Evolutionary conservation across 1,140 invertebrate genomes (phyloP).

Genomic region (Penaeus indicus): DNA sequence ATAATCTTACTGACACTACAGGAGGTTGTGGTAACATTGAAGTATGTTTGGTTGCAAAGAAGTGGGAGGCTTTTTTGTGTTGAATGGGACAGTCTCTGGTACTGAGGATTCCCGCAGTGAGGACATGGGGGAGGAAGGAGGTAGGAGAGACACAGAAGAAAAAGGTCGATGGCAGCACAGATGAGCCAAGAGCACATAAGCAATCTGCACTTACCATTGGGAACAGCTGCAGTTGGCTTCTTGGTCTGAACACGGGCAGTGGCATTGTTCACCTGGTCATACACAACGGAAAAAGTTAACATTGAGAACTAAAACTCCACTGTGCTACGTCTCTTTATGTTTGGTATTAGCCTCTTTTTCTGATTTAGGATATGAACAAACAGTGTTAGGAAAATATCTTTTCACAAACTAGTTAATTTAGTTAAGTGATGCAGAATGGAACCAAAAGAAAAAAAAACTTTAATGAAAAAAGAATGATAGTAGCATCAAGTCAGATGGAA

Average conservation of each 20-base stretch:
- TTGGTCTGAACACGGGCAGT: constrained; percentile 98
- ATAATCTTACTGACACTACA: constrained; percentile 14
- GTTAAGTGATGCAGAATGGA: constrained; percentile 20
- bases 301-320: constrained; percentile 24
- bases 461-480: constrained; percentile 5
- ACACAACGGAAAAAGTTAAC: constrained; percentile 56
- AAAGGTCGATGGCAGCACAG: constrained; percentile 45
- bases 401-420: constrained; percentile 19
- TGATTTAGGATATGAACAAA: constrained; percentile 1
- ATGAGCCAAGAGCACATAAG: constrained; percentile 47
- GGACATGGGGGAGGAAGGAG: constrained; percentile 40
- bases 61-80: constrained; percentile 41
- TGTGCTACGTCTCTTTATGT: too few species aligned
- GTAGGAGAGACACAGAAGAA: constrained; percentile 33
- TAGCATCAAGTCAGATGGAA: constrained; percentile 10
- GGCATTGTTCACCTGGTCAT: constrained; percentile 93
- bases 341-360: not conserved
- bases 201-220: constrained; percentile 84
- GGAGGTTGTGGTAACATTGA: constrained; percentile 47
- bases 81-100: constrained; percentile 46
- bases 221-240: constrained; percentile 89
- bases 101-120: constrained; percentile 42
- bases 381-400: constrained; percentile 21
- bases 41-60: constrained; percentile 41
- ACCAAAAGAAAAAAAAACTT: constrained; percentile 66